Base-by-base conservation (phyloP, 2,113 vertebrate species). In the Opisthocomus hoazin region DNA sequence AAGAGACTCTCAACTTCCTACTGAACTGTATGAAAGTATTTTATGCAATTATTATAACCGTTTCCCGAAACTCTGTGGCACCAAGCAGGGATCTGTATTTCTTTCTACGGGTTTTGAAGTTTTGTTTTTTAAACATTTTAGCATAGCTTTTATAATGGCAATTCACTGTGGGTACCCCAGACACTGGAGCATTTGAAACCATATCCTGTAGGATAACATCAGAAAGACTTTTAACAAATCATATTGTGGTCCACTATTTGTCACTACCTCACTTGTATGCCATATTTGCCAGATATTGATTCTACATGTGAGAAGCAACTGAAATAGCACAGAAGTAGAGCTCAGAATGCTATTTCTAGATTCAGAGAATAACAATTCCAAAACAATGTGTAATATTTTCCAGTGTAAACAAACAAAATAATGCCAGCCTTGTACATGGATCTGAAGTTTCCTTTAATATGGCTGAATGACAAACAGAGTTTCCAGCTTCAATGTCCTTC, bases 231-330 rank as follows among this genome's bases (percentile, higher is more conserved):
- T 36, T 91, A 76, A 93, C 46, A 87, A 95, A 91, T 91, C 27
- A 73, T 70, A 48, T n/a, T 85, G 61, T 45, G 27, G 74, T 73
- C 61, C 39, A 39, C 93, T 94, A 83, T 68, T 94, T 91, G 74
- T 91, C 48, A 76, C 43, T 93, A 32, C 18, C 54, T 91, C 24
- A 32, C 45, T 86, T 64, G 56, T 69, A 73, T 56, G 75, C 34
- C 53, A 9, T 71, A 79, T 94, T 96, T 94, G 93, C 85, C 90
- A 83, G 53, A 21, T 92, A 95, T 26, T 94, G 75, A 91, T 96
- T 95, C 91, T 89, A 77, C 6, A 69, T 32, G 34, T 51, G 30
- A 73, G 82, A 92, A 83, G 36, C 36, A 73, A 54, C 41, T 90
- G 53, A 86, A 92, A 76, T 22, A 89, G 69, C 56, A 74, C 41